Base-by-base conservation (phyloP, 2,797 vertebrate species). In the Pangasius sanitwongsei region DNA sequence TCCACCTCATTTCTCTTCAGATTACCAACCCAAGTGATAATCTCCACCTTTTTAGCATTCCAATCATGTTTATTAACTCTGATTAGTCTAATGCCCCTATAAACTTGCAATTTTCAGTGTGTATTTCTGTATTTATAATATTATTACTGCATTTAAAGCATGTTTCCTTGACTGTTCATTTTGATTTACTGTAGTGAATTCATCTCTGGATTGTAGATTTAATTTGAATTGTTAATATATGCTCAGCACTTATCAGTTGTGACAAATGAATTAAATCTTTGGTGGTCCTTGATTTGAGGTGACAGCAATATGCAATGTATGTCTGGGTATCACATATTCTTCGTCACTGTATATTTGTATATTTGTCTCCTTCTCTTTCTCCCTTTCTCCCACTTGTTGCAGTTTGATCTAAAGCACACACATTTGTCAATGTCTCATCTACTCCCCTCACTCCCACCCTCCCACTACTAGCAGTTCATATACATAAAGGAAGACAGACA, bases 391-490 rank as follows among this genome's bases (percentile, higher is more conserved):
- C 77, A 87, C 81, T 82, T 89, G 90, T 87, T 89, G 90, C 63
- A 88, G 65, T 89, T 83, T 89, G 89, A 92, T 92, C 83, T 85
- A 81, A 89, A 89, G 65, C 59, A 86, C 48, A 77, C 37, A 48
- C 87, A 91, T 93, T 91, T 87, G 48, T 92, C 89, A 92, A 31
- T 90, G 89, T 92, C 90, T 92, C 89, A 88, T 90, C 74, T 87
- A 81, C 81, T 81, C 61, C 31, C 63, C 83, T 74, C 82, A 53
- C 53, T 72, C 37, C 77, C 61, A 55, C 57, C 65, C 55, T 87
- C 59, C 50, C 37, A n/a, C 31, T 85, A 85, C 69, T 37, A 80
- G 72, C 18, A 67, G 48, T 81, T 69, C 72, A 77, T 34, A 88
- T 55, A 84, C 69, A 72, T 78, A 65, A 65, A 44, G 20, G 18